Evolutionary conservation across 37 sponge, comb jelly and placozoan species (phyloP).

Genomic region (Ephydatia muelleri): DNA sequence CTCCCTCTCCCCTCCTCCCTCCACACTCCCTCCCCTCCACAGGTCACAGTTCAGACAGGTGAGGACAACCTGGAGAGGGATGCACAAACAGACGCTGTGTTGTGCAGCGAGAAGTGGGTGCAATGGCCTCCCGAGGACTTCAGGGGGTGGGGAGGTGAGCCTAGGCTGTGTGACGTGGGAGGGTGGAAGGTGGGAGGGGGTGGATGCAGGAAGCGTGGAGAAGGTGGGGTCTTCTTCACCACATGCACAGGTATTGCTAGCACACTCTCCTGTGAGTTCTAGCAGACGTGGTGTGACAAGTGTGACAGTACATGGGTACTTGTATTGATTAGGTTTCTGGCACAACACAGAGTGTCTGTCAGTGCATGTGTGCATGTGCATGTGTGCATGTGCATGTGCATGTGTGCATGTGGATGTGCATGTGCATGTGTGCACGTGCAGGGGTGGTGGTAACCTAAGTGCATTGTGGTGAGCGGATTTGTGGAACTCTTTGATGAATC

Average conservation of each 20-base stretch:
- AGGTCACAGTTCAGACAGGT: slow-evolving; percentile 74
- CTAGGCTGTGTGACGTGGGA: not conserved
- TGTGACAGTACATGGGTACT: not conserved
- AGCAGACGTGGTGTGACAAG: not conserved
- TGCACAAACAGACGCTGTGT: slow-evolving; percentile 73
- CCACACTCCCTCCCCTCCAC: not conserved
- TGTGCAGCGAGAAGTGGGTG: slow-evolving; percentile 54
- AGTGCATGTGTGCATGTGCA: too few species aligned
- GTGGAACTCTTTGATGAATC: too few species aligned
- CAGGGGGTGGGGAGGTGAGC: slow-evolving; percentile 45
- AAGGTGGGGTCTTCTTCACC: not conserved
- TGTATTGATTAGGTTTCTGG: not conserved
- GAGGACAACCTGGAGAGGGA: slow-evolving; percentile 81
- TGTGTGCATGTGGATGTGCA: too few species aligned
- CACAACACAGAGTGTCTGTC: not conserved
- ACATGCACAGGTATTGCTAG: too few species aligned
- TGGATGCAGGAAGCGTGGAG: not conserved
- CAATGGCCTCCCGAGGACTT: slow-evolving; percentile 90
- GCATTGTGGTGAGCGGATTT: too few species aligned
- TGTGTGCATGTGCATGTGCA: too few species aligned
- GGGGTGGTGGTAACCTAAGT: too few species aligned
- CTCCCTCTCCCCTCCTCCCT: too few species aligned
- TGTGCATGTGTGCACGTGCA: too few species aligned
- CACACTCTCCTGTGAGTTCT: too few species aligned
- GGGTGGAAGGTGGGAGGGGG: not conserved